Evolutionary conservation across 2,888 invertebrate genomes (phyloP), one percentile per base, ranked within the genome.

Genomic region (Drosophila colorata): DNA sequence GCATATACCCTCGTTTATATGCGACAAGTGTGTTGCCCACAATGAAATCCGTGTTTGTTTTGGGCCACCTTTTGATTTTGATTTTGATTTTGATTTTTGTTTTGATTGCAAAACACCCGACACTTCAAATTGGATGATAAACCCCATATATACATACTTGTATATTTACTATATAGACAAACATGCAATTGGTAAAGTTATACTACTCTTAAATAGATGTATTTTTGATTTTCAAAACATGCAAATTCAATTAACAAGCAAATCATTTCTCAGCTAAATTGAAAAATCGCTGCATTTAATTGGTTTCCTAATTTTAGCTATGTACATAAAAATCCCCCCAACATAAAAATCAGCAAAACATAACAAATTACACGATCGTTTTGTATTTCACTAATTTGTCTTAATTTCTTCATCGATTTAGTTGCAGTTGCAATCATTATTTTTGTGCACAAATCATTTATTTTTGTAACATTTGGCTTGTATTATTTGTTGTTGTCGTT

Each of bases 121-220:
- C 57, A 78, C 64, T 51, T 52, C 43, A 69, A 66, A 76, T 76
- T 75, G 76, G 76, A 76, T 44, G 75, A 68, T 41, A 59, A 51
- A 59, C 53, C 18, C 18, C 58, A 49, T 23, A 53, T 18, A 60
- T 52, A 63, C 56, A 43, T 31, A 44, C n/a, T n/a, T n/a, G n/a
- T 35, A 47, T 25, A 37, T 38, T 46, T 37, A 51, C 20, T 47
- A 51, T 51, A 52, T 28, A 74, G 52, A 55, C 35, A 59, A 60
- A 80, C 60, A 83, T 68, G 78, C 70, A 80, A 83, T 83, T 83
- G 83, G 83, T 83, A 83, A 82, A 60, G 87, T 78, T 86, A 67
- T 61, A 67, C 46, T 31, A 64, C 38, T 52, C 51, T 75, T 55
- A 70, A 75, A 44, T 43, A 33, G 53, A 58, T 43, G 11, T 55